Base-by-base conservation (phyloP, 2,888 invertebrate genomes). In the Ennomos erosarius region DNA sequence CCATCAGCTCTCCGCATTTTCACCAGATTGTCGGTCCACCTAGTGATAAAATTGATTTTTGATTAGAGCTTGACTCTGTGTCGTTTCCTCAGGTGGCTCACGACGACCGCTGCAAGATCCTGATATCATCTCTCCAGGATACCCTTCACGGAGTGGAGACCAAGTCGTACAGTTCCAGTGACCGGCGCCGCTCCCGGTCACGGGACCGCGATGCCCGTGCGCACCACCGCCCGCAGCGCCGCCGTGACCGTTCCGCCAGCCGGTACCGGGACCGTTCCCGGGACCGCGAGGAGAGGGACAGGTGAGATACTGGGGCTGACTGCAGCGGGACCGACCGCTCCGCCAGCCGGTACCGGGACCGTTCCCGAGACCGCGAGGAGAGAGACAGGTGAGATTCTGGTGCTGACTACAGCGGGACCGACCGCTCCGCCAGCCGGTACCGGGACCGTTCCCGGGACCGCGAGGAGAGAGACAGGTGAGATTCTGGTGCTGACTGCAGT, bases 31-130 rank as follows among this genome's bases (percentile, higher is more conserved):
- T n/a, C n/a, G n/a, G n/a, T n/a, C n/a, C n/a, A n/a, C n/a, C n/a
- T n/a, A n/a, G n/a, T n/a, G n/a, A n/a, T n/a, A n/a, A n/a, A n/a
- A n/a, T n/a, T n/a, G 26, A 4, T 4, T 26, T 1, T 26, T 4
- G 26, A 4, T 3, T 26, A 3, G 26, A 26, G 26, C 1, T 0
- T 40, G 1, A 6, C 12, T 9, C 8, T 9, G n/a, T 4, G 39
- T 40, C 8, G n/a, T 1, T 40, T 0, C 34, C 13, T 0, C 71
- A 94, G 90, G 97, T 98, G 45, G 97, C 98, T 0, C 96, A 96
- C 74, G 99, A 99, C 87, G 99, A 99, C 83, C 95, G 99, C 42
- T 99, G 99, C 93, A 99, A 99, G 92, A 99, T 99, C 73, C 92
- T 99, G 55, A 98, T 99, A 69, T 98, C 98, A 73, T 98, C 99